Conservation (phyloP, 2,888 invertebrate species). For the Lepas anatifera region DNA sequence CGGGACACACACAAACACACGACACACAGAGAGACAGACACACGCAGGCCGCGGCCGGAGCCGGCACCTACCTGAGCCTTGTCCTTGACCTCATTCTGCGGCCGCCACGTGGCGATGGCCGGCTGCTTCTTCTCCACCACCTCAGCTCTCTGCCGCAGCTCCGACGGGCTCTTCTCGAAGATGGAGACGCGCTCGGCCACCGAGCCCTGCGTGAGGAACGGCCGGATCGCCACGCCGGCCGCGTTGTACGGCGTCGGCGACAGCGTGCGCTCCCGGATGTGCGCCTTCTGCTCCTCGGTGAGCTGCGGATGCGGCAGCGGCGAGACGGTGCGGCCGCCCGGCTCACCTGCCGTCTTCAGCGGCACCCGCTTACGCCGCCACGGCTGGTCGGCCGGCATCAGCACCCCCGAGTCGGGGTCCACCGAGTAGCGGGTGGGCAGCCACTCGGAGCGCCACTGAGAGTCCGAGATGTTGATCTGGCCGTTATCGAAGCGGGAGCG, state of each 20-base stretch:
- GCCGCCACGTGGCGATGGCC: conserved; percentile 36
- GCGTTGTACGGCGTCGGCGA: conserved; percentile 24
- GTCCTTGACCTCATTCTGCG: conserved; percentile 36
- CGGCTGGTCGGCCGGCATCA: conserved; percentile 20
- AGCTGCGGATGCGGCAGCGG: conserved; percentile 49
- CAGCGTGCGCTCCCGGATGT: conserved; percentile 31
- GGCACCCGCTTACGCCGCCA: conserved; percentile 22
- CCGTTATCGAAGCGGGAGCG: conserved; percentile 29
- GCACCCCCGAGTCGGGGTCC: conserved; percentile 24
- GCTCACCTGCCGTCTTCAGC: conserved; percentile 24
- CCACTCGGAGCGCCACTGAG: conserved; percentile 22
- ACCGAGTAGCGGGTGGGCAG: conserved; percentile 18
- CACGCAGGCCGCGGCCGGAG: not conserved
- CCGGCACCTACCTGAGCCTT: conserved; percentile 40
- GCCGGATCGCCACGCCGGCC: conserved; percentile 54
- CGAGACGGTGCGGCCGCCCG: conserved; percentile 18
- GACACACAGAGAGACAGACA: not conserved
- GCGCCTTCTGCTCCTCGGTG: conserved; percentile 47
- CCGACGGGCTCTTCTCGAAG: conserved; percentile 64
- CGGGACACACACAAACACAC: not conserved
- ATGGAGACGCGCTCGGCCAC: conserved; percentile 81
- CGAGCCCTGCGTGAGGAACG: conserved; percentile 75
- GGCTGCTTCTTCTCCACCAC: conserved; percentile 37
- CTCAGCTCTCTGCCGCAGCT: conserved; percentile 21
- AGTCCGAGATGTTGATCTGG: conserved; percentile 20